Conservation (phyloP, 2,113 vertebrate species). For the Eulemur rufifrons region DNA sequence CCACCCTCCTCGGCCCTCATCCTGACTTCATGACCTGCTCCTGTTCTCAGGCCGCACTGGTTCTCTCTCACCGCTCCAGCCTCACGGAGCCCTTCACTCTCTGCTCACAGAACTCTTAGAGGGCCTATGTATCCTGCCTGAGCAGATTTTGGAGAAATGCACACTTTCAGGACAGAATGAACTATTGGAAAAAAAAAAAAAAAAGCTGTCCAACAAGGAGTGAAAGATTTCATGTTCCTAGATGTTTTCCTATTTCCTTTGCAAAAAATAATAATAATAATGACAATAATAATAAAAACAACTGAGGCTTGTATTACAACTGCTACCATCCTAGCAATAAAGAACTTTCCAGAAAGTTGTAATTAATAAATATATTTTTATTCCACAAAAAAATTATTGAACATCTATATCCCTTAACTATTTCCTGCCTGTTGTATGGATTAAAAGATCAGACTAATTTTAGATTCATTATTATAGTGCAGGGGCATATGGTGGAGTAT, state of each 20-base stretch:
- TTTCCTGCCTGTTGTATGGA: neutral
- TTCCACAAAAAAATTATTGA: neutral
- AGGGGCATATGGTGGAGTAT: neutral
- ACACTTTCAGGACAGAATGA: neutral
- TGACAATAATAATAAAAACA: no score
- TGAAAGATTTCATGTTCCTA: neutral
- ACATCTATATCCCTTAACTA: neutral
- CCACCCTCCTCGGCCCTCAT: neutral
- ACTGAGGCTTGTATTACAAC: neutral
- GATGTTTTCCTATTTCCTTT: neutral
- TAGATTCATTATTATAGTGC: neutral
- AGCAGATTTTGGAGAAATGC: neutral
- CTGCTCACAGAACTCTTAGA: neutral
- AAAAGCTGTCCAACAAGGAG: neutral
- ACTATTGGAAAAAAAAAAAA: neutral
- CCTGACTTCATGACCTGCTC: neutral
- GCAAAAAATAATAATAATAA: neutral
- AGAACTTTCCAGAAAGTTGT: neutral
- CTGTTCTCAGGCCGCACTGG: neutral
- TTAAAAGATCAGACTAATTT: neutral
- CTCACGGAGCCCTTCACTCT: neutral
- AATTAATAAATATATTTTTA: slow-evolving; percentile 22
- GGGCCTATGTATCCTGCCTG: no score
- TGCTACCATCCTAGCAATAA: neutral
- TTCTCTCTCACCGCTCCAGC: neutral